phyloP scores from a whole-genome alignment of 2,797 vertebrate genomes.

The Crenuchus spilurus region DNA sequence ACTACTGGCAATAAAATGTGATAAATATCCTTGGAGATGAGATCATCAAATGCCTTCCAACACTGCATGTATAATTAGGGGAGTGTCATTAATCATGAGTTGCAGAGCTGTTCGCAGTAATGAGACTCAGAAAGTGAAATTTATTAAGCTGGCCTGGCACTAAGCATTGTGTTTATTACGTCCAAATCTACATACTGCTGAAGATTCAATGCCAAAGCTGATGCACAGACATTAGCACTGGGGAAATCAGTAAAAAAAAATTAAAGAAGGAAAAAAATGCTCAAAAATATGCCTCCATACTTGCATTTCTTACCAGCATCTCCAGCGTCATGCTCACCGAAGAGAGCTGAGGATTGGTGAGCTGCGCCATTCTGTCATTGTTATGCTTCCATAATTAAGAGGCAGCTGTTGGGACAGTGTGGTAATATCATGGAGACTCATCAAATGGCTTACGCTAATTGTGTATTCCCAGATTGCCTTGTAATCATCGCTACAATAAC shows the following conservation, averaged over 20 bases:
- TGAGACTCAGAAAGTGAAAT: slow-evolving; percentile 63
- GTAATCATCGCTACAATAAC: slow-evolving; percentile 63
- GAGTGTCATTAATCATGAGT: slow-evolving; percentile 69
- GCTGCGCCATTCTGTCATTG: slow-evolving; percentile 34
- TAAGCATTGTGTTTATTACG: slow-evolving; percentile 62
- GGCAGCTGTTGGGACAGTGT: slow-evolving; percentile 64
- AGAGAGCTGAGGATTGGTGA: not conserved
- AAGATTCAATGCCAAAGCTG: slow-evolving; percentile 29
- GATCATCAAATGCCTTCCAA: slow-evolving; percentile 70
- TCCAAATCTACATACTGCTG: slow-evolving; percentile 57
- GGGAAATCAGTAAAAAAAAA: slow-evolving; percentile 28
- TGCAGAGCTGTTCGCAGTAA: slow-evolving; percentile 65
- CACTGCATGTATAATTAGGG: slow-evolving; percentile 70
- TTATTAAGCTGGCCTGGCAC: slow-evolving; percentile 60
- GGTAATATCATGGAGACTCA: slow-evolving; percentile 58
- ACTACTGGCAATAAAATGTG: slow-evolving; percentile 65
- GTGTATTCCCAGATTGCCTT: slow-evolving; percentile 63
- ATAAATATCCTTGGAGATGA: slow-evolving; percentile 70
- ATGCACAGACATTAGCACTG: slow-evolving; percentile 18
- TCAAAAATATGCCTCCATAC: slow-evolving; percentile 20
- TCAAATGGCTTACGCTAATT: slow-evolving; percentile 64
- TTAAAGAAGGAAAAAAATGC: slow-evolving; percentile 15
- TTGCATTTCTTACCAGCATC: slow-evolving; percentile 11
- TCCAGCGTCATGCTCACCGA: slow-evolving; percentile 9
- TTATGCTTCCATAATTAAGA: slow-evolving; percentile 65